These are phyloP conservation scores for Cryptocephalus primarius DNA, from an alignment of 2,888 invertebrate genomes.

Conservation along the genomic window DNA sequence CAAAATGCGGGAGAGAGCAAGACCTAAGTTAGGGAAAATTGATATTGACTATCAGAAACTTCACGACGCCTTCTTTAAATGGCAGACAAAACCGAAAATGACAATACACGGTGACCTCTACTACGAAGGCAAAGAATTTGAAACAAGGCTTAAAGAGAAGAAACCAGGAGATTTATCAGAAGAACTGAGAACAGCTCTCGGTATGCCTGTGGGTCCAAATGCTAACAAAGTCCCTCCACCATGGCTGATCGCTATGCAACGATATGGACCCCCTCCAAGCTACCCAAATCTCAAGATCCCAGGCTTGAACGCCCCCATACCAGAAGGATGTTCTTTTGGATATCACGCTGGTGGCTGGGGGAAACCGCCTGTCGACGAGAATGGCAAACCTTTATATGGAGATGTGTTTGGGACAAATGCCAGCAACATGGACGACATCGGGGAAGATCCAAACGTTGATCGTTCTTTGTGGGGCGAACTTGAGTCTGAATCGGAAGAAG, in stretches of 20 bases:
- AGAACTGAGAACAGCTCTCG: conserved; percentile 89
- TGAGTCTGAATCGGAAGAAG: conserved; percentile 80
- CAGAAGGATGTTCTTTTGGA: conserved; percentile 94
- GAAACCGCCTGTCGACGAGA: conserved; percentile 98
- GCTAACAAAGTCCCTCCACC: conserved; percentile 83
- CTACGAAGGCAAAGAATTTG: conserved; percentile 98
- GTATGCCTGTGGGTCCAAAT: conserved; percentile 96
- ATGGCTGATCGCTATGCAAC: conserved; percentile 94
- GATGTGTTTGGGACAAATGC: conserved; percentile 91
- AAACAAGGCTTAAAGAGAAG: conserved; percentile 93
- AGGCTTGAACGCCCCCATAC: conserved; percentile 95
- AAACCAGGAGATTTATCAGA: conserved; percentile 97
- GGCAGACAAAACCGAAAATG: conserved; percentile 99
- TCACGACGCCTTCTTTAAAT: conserved; percentile 98
- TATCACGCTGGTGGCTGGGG: conserved; percentile 99
- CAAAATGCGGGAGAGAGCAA: conserved; percentile 92
- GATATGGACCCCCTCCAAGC: conserved; percentile 97
- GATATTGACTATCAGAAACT: conserved; percentile 99
- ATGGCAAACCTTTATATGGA: conserved; percentile 94
- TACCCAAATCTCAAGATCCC: conserved; percentile 98
- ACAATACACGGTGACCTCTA: conserved; percentile 98
- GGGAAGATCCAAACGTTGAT: conserved; percentile 82
- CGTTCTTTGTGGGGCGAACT: conserved; percentile 94
- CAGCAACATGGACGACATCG: conserved; percentile 55
- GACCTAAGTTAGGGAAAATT: conserved; percentile 98